Base-by-base conservation (phyloP, 2,113 vertebrate genomes). In the Cettia cetti region DNA sequence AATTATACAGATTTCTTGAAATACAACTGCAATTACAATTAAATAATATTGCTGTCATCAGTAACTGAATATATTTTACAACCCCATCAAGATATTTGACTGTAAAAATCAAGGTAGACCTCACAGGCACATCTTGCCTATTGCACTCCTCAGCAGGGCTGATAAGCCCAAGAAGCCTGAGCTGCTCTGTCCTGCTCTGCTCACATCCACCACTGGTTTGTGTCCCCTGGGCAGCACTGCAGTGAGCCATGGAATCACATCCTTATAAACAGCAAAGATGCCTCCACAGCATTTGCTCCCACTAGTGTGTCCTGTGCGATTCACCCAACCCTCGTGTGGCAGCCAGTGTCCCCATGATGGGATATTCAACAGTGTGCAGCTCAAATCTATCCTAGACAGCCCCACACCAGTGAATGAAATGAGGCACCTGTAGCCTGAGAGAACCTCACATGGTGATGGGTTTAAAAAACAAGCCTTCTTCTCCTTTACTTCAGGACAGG, bases 261-360 rank as follows among this genome's bases (percentile, higher is more conserved):
- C 26, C 72, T 28, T 6, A 47, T 22, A 47, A 4, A 47, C 45
- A 44, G 39, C 26, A 19, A 40, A 65, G 44, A n/a, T 72, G 21
- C 35, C 50, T 37, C 16, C 39, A 39, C 7, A 57, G 52, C 35
- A 31, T 47, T 44, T 2, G 3, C 49, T 40, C 28, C 8, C 4
- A 13, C 11, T 15, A 57, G 27, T 6, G 28, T 22, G 18, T 8
- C 49, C n/a, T 22, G 8, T 3, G 7, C 26, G 50, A 61, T 57
- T 35, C 22, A 33, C 0, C 1, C 2, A 2, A 60, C n/a, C 11
- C 49, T 33, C 35, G 7, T 28, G 10, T 2, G 35, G 72, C 15
- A 12, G n/a, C 9, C 9, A 8, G 0, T 7, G 47, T 19, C 23
- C 7, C 2, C 10, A 26, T 3, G 37, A 44, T 3, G 42, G 49